These are phyloP conservation scores for Bombus pyrosoma DNA, from an alignment of 1,140 invertebrate genomes.

Conservation along the genomic window DNA sequence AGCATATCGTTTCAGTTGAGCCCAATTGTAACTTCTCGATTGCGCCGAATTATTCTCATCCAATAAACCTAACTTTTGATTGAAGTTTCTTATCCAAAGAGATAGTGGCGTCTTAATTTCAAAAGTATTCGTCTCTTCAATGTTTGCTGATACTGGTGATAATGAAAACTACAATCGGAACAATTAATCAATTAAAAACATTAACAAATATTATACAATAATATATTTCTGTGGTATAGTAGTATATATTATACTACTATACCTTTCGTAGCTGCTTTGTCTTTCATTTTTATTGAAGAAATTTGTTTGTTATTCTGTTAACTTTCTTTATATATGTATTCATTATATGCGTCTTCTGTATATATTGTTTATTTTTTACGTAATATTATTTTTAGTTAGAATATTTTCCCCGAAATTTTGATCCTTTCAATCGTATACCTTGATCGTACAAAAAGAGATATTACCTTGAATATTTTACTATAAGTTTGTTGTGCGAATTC, in stretches of 20 bases:
- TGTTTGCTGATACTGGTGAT: not conserved
- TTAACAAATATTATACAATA: not conserved
- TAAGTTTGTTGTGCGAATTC: constrained; percentile 90
- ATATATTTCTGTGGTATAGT: not conserved
- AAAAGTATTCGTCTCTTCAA: not conserved
- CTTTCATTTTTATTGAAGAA: not conserved
- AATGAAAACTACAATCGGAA: constrained; percentile 5
- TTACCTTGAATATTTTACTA: constrained; percentile 74
- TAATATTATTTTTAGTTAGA: not conserved
- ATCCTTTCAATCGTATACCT: not conserved
- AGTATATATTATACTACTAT: not conserved
- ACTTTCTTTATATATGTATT: not conserved
- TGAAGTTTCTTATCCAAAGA: constrained; percentile 50
- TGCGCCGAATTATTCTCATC: constrained; percentile 27
- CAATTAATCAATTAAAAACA: not conserved
- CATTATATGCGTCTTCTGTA: not conserved
- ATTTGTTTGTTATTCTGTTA: not conserved
- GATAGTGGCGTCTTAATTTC: constrained; percentile 52
- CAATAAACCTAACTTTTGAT: constrained; percentile 62
- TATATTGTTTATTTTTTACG: not conserved
- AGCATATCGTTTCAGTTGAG: constrained; percentile 75
- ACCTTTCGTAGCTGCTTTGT: no score
- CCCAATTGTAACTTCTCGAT: constrained; percentile 69
- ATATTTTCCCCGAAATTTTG: not conserved
- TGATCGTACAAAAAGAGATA: not conserved